A percentile compares a stretch with the other conserved stretches of the same genome.
Evolutionary conservation across 1,140 invertebrate genomes (phyloP).

Genomic region (Pseudomyrmex sp.): DNA sequence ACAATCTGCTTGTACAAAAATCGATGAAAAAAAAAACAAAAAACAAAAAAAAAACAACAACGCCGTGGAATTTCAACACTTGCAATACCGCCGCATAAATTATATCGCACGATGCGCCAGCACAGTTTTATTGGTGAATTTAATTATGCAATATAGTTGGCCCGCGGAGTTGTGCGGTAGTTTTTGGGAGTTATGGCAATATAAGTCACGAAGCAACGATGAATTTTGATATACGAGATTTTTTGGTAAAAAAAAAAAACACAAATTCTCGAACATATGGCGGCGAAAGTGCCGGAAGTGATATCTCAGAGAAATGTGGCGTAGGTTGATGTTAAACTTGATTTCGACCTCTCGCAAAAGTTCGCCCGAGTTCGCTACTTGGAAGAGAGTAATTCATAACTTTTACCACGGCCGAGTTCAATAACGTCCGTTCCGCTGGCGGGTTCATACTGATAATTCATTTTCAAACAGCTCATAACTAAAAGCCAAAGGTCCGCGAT

Average conservation of each 20-base stretch:
- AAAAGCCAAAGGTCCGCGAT: slow-evolving; percentile 52
- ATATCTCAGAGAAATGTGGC: slow-evolving; percentile 54
- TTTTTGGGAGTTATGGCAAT: slow-evolving; percentile 23
- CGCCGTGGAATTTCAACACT: slow-evolving; percentile 12
- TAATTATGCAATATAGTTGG: slow-evolving; percentile 42
- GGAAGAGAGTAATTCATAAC: slow-evolving; percentile 56
- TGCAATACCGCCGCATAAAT: background rate
- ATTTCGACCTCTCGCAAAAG: slow-evolving; percentile 50
- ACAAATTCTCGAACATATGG: slow-evolving; percentile 48
- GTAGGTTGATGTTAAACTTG: slow-evolving; percentile 58
- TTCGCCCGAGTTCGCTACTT: slow-evolving; percentile 54
- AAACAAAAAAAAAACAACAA: background rate
- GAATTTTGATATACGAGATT: slow-evolving; percentile 55
- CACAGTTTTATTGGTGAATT: slow-evolving; percentile 26
- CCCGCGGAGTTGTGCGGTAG: slow-evolving; percentile 7
- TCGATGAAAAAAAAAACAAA: background rate
- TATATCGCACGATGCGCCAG: background rate
- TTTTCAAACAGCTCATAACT: slow-evolving; percentile 60
- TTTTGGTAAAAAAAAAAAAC: slow-evolving; percentile 23
- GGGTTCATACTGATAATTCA: slow-evolving; percentile 61
- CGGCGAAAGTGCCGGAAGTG: slow-evolving; percentile 10
- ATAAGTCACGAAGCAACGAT: slow-evolving; percentile 32
- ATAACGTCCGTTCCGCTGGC: slow-evolving; percentile 45
- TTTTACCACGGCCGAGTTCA: slow-evolving; percentile 52
- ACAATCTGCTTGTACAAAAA: too few relatives aligned